These are phyloP conservation scores for Orthosia gracilis DNA, from an alignment of 2,888 invertebrate species.

Conservation along the genomic window DNA sequence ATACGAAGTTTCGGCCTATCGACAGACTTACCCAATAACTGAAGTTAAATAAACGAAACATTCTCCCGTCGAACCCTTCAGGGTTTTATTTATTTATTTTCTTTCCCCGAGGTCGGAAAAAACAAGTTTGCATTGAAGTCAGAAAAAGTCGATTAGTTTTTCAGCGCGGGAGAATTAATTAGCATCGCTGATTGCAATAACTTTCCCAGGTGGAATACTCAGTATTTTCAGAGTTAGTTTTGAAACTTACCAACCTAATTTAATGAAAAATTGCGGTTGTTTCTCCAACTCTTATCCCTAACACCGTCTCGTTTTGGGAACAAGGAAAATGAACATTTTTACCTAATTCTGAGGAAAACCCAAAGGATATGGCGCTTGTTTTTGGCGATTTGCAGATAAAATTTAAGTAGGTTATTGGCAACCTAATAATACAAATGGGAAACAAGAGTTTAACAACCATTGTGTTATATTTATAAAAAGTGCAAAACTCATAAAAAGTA, in stretches of 20 bases:
- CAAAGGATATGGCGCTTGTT: not conserved
- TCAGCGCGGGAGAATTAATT: slow-evolving; percentile 35
- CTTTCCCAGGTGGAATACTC: slow-evolving; percentile 16
- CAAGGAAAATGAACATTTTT: slow-evolving; percentile 23
- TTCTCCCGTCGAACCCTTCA: slow-evolving; percentile 12
- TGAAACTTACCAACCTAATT: slow-evolving; percentile 10
- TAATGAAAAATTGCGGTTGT: slow-evolving; percentile 29
- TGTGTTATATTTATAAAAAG: not conserved
- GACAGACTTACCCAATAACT: slow-evolving; percentile 19
- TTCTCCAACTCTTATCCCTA: slow-evolving; percentile 20
- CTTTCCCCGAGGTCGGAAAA: slow-evolving; percentile 1
- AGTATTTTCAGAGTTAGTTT: slow-evolving; percentile 23
- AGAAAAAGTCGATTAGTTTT: slow-evolving; percentile 45
- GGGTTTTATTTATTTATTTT: slow-evolving; percentile 38
- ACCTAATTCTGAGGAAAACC: slow-evolving; percentile 13
- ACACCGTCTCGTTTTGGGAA: slow-evolving; percentile 22
- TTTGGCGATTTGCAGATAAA: slow-evolving; percentile 1
- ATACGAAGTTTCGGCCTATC: slow-evolving; percentile 22
- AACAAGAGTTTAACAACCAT: not conserved
- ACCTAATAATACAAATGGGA: too few species aligned
- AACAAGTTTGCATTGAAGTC: slow-evolving; percentile 16
- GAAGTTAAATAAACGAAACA: slow-evolving; percentile 30
- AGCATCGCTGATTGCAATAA: slow-evolving; percentile 40
- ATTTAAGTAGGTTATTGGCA: not conserved
- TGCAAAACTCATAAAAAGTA: not conserved